Conservation (phyloP, 2,888 invertebrate genomes). For the Drosophila pseudotakahashii region DNA sequence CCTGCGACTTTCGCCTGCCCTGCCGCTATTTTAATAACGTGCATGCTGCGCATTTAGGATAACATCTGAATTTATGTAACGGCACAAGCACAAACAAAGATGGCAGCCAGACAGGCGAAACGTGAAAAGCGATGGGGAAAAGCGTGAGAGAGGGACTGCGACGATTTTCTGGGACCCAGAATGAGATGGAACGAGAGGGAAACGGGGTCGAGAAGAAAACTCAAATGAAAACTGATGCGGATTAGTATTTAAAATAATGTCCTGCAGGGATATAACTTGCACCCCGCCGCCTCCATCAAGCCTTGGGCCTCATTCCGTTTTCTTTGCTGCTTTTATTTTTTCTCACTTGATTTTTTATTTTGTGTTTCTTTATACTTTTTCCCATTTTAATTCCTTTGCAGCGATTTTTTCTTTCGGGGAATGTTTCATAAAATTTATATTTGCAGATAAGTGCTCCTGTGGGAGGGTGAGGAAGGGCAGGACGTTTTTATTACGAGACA, state of each 20-base stretch:
- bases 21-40: slow-evolving; percentile 76
- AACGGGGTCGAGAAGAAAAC: slow-evolving; percentile 48
- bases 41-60: slow-evolving; percentile 79
- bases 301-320: slow-evolving; percentile 53
- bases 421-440: slow-evolving; percentile 82
- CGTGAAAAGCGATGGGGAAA: slow-evolving; percentile 23
- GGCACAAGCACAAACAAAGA: slow-evolving; percentile 66
- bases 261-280: slow-evolving; percentile 83
- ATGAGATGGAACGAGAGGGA: neutral
- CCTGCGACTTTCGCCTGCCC: slow-evolving; percentile 30
- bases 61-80: slow-evolving; percentile 81
- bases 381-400: slow-evolving; percentile 69
- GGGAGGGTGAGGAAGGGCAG: slow-evolving; percentile 13
- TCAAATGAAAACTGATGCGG: slow-evolving; percentile 83
- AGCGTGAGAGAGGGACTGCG: slow-evolving; percentile 14
- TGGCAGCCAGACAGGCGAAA: slow-evolving; percentile 61
- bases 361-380: slow-evolving; percentile 25
- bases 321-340: slow-evolving; percentile 41
- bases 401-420: slow-evolving; percentile 58
- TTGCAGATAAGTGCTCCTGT: slow-evolving; percentile 60
- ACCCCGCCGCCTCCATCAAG: slow-evolving; percentile 45
- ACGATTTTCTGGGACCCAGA: slow-evolving; percentile 54
- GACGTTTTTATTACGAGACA: slow-evolving; percentile 81
- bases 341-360: slow-evolving; percentile 47
- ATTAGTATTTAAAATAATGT: slow-evolving; percentile 84